Base-by-base conservation (phyloP, 2,797 vertebrate genomes). In the Melopsittacus undulatus region DNA sequence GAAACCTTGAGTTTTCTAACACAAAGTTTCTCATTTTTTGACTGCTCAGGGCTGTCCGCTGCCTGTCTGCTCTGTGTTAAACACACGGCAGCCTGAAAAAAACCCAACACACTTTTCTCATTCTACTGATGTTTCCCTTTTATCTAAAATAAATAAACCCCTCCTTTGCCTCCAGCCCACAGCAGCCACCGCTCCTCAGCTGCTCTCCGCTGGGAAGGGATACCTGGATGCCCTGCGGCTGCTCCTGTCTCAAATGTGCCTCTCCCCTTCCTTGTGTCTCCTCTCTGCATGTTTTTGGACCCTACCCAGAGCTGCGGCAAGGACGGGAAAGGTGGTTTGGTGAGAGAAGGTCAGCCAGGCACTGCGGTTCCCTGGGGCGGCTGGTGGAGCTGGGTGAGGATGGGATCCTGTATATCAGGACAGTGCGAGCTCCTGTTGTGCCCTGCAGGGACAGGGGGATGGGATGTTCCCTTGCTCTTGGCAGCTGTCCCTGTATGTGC, bases 41-140 rank as follows among this genome's bases (percentile, higher is more conserved):
- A 63, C 30, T 63, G 94, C 95, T 94, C 3, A 78, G 61, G 88
- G 92, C 90, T 92, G 43, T 93, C 93, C 1, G 7, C 74, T 94
- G 76, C 92, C 83, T 48, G 14, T 84, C 91, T 89, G 80, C 74
- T 69, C 73, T 90, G 43, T 72, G 83, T 74, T 89, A 79, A 93
- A 88, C 90, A 93, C 86, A 57, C 80, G 77, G 84, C 51, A 92
- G 63, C 26, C 67, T 56, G 30, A 23, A 72, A 75, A 84, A 87
- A 36, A 0, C 2, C n/a, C 42, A 90, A 34, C 79, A 69, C 34
- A 18, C 6, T 82, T 91, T 85, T 24, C 66, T 81, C 61, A 51
- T 88, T 92, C 66, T 86, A 78, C 59, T 90, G 89, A 91, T 85
- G 81, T 90, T 95, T 90, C 17, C 48, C 78, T 93, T 97, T 91